These are phyloP conservation scores for Drosophila sp. DNA, from an alignment of 1,140 invertebrate species.

Conservation along the genomic window DNA sequence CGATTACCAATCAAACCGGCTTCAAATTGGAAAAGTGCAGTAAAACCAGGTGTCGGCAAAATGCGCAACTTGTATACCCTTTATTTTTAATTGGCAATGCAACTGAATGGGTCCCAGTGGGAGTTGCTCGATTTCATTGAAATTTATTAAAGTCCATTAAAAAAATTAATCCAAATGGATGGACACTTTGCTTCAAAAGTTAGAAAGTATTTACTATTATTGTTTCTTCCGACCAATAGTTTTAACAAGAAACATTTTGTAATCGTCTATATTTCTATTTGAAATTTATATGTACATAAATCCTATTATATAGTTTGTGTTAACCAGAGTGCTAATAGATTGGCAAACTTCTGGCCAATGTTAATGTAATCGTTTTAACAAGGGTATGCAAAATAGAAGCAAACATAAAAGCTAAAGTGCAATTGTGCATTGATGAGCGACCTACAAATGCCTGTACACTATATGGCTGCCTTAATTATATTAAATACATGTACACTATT, in stretches of 20 bases:
- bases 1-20: neutral
- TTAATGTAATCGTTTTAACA: neutral
- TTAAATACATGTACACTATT: slow-evolving; percentile 24
- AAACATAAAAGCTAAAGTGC: slow-evolving; percentile 10
- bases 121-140: no score
- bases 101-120: no score
- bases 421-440: neutral
- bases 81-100: neutral
- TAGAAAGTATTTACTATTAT: no score
- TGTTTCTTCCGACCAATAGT: no score
- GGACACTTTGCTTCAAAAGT: no score
- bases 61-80: neutral
- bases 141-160: no score
- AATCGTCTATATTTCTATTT: no score
- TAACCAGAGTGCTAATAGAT: no score
- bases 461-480: slow-evolving; percentile 52
- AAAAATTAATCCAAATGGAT: no score
- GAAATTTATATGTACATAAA: no score
- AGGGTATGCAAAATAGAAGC: neutral
- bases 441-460: slow-evolving; percentile 11
- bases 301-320: no score
- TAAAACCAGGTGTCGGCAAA: neutral
- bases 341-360: neutral
- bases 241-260: no score
- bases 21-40: neutral